Evolutionary conservation across 1,140 invertebrate species (phyloP), one percentile per base, ranked within the genome.

Genomic region (Brachystomella parvula): DNA sequence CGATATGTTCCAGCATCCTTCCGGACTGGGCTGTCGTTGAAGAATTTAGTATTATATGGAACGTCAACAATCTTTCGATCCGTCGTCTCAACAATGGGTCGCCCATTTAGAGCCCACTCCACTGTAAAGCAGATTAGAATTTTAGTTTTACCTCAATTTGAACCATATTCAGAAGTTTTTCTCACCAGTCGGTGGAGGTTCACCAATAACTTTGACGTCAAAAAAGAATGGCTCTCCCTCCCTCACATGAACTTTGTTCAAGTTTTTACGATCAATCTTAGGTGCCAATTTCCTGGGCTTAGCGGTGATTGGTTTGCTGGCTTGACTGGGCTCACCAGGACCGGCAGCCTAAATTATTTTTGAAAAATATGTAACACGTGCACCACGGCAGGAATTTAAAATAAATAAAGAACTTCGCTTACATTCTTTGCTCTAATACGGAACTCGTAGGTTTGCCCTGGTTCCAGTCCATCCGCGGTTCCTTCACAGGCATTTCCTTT

Each of bases 241-340:
- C 53, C 85, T 87, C 2, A 94, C 84, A 57, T 84, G 87, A 49
- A 93, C 79, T 65, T 87, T 83, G 53, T 84, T 83, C 39, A 94
- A 79, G 77, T 87, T 91, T 66, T 85, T 85, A 28, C 90, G 82
- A 75, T 94, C 91, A 79, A 97, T 96, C 79, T 89, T 93, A 19
- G 94, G 94, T 66, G 92, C 86, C 79, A 96, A 90, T 85, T 88
- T 89, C 80, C 92, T 87, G 47, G 91, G 87, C 77, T 93, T 93
- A 68, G 88, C 87, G 47, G 86, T 82, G 44, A 92, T 83, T 6
- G 86, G 83, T 77, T 87, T 86, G 66, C 85, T 87, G 39, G 83
- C 82, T 72, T 86, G 83, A 65, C 85, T 88, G 17, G 88, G 81
- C 81, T 92, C 89, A 61, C 90, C 88, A 65, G 89, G 87, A 35